Evolutionary conservation across 1,140 invertebrate genomes (phyloP).

Genomic region (Hyles vespertilio): DNA sequence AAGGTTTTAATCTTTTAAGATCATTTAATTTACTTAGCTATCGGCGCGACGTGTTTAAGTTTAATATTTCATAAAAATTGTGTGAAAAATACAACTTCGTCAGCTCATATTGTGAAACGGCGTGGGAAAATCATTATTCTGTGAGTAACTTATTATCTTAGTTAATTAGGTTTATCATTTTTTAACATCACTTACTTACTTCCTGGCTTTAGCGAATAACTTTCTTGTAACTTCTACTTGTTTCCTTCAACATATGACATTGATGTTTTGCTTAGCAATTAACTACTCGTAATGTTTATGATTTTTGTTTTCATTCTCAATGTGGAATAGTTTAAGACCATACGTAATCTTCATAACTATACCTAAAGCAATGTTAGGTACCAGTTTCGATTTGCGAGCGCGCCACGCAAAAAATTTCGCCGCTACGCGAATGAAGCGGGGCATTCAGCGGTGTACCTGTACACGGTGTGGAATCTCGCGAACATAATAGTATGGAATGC

Average conservation of each 20-base stretch:
- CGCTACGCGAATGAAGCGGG: conserved; percentile 43
- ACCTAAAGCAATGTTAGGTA: conserved; percentile 36
- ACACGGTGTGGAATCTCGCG: conserved; percentile 53
- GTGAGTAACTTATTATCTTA: conserved; percentile 18
- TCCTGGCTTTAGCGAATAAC: no score
- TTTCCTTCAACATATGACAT: no score
- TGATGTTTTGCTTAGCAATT: no score
- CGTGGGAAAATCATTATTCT: conserved; percentile 29
- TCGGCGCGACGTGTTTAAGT: conserved; percentile 11
- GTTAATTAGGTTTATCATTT: no score
- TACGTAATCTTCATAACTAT: no score
- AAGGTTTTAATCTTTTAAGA: conserved; percentile 43
- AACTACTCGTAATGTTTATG: no score
- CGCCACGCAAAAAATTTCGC: conserved; percentile 66
- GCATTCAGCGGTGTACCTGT: conserved; percentile 30
- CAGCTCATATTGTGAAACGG: conserved; percentile 21
- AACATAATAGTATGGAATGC: conserved; percentile 66
- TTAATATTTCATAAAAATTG: conserved; percentile 13
- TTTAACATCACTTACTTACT: no score
- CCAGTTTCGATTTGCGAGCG: conserved; percentile 63
- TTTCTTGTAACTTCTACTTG: no score
- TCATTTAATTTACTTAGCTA: conserved; percentile 15
- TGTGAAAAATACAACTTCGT: conserved; percentile 19
- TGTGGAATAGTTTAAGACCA: no score
- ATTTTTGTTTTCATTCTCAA: no score